These are phyloP conservation scores for Scartelaos histophorus DNA, from an alignment of 2,113 vertebrate genomes.

Conservation along the genomic window DNA sequence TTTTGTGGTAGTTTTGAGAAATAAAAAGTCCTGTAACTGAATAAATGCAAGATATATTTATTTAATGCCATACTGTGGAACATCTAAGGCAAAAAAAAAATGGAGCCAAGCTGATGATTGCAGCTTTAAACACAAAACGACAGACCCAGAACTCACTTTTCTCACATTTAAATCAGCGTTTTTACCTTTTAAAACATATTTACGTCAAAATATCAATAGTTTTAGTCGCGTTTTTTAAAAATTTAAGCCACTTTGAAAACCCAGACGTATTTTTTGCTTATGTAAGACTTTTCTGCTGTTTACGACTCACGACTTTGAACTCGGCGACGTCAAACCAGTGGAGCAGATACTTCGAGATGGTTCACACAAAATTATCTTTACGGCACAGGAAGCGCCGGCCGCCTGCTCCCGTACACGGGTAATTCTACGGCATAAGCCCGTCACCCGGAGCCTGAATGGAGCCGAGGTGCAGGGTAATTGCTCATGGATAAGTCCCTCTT, in stretches of 20 bases:
- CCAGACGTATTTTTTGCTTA: not conserved
- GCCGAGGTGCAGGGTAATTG: not conserved
- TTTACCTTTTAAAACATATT: no score
- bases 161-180: no score
- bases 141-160: no score
- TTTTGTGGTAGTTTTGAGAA: no score
- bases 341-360: not conserved
- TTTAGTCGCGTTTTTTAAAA: no score
- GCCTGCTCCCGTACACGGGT: not conserved
- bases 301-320: not conserved
- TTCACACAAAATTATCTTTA: slow-evolving; percentile 1
- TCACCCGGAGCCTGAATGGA: not conserved
- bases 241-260: no score
- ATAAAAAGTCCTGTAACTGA: no score
- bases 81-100: no score
- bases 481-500: slow-evolving; percentile 4
- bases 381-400: not conserved
- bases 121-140: no score
- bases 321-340: not conserved
- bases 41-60: no score
- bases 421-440: not conserved
- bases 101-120: no score
- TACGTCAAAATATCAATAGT: not conserved
- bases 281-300: not conserved
- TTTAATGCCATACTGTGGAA: no score